phyloP scores from a whole-genome alignment of 2,797 vertebrate genomes.

The Benthosema pterotum region DNA sequence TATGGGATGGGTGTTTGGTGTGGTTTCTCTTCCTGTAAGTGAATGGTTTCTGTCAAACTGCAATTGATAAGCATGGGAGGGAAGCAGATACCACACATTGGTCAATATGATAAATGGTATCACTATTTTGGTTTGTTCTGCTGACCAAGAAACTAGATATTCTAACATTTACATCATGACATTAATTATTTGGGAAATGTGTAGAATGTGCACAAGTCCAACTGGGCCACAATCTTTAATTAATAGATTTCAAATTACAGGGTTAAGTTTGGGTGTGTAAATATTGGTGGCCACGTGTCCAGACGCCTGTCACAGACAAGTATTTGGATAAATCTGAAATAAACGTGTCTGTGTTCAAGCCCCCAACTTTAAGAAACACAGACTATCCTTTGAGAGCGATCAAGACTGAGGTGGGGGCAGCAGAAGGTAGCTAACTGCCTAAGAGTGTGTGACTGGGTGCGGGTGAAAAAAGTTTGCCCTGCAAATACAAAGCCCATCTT shows the following conservation, averaged over 20 bases:
- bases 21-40: neutral
- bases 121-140: constrained; percentile 2
- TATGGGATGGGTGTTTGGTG: neutral
- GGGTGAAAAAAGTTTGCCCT: too few species aligned
- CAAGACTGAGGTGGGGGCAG: constrained; percentile 7
- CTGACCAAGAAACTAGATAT: neutral
- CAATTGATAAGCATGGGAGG: neutral
- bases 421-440: neutral
- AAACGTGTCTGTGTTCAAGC: neutral
- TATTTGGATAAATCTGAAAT: neutral
- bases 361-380: constrained; percentile 30
- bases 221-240: neutral
- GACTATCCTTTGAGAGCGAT: constrained; percentile 64
- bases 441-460: neutral
- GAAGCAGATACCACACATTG: neutral
- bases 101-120: too few species aligned
- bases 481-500: constrained; percentile 29
- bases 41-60: neutral
- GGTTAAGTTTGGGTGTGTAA: neutral
- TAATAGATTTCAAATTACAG: constrained; percentile 1
- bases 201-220: neutral
- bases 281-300: too few species aligned
- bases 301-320: too few species aligned
- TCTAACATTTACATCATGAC: neutral
- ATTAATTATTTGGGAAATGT: neutral